Evolutionary conservation across 1,140 invertebrate species (phyloP).

Genomic region (Wasmannia auropunctata): DNA sequence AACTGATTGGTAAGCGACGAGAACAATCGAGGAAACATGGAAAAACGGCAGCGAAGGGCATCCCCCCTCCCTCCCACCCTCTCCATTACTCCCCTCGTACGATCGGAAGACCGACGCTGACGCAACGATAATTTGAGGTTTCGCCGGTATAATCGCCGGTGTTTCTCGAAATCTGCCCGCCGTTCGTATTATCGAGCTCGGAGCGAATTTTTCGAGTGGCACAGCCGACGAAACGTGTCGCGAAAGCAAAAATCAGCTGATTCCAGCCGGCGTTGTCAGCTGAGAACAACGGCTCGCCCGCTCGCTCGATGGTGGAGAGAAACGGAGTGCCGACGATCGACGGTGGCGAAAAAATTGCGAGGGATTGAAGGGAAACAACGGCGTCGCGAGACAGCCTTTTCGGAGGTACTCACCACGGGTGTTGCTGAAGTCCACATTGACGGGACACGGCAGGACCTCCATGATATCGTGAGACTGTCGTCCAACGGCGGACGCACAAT

Average conservation of each 20-base stretch:
- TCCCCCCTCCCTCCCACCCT: not conserved
- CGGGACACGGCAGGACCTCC: constrained; percentile 83
- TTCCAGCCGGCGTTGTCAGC: constrained; percentile 49
- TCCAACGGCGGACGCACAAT: constrained; percentile 15
- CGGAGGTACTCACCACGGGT: constrained; percentile 76
- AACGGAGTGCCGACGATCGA: not conserved
- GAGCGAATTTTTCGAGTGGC: not conserved
- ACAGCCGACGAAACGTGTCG: not conserved
- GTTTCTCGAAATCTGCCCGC: not conserved
- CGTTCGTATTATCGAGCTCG: not conserved
- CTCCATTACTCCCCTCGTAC: not conserved
- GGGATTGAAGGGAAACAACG: not conserved
- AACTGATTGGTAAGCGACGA: not conserved
- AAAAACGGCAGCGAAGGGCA: constrained; percentile 42
- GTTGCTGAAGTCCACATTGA: constrained; percentile 83
- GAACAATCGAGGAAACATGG: constrained; percentile 30
- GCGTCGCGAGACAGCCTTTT: not conserved
- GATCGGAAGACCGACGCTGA: constrained; percentile 9
- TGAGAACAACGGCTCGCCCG: constrained; percentile 42
- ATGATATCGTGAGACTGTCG: constrained; percentile 65
- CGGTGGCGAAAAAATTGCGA: not conserved
- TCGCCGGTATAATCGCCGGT: not conserved
- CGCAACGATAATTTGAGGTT: constrained; percentile 34
- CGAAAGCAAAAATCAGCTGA: constrained; percentile 58
- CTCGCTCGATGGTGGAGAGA: not conserved